phyloP scores from a whole-genome alignment of 2,113 vertebrate genomes.

The Halichoerus grypus region DNA sequence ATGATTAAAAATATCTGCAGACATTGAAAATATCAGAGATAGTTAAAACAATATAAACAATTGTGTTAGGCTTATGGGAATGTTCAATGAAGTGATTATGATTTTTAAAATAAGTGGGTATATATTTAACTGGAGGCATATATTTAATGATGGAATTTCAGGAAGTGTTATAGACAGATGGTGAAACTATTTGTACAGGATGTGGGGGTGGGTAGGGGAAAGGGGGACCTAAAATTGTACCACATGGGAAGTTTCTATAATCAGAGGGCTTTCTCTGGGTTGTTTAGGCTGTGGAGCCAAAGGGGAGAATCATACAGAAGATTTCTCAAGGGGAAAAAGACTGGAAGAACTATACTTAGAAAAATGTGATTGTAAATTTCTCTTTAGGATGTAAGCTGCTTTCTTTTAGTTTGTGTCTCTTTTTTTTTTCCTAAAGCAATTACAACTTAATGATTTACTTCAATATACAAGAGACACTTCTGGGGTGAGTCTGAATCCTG shows the following conservation, averaged over 20 bases:
- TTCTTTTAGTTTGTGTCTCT: not conserved
- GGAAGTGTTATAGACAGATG: conserved; percentile 65
- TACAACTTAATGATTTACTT: not conserved
- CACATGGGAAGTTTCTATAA: conserved; percentile 64
- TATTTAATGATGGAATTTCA: conserved; percentile 62
- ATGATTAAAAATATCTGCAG: conserved; percentile 52
- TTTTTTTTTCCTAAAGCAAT: not conserved
- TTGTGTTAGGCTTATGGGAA: not conserved
- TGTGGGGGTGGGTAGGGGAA: not conserved
- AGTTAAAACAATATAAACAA: conserved; percentile 39
- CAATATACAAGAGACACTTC: not conserved
- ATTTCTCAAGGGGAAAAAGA: not conserved
- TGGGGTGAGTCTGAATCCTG: not conserved
- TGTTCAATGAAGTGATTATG: conserved; percentile 22
- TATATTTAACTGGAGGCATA: conserved; percentile 57
- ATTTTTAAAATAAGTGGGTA: conserved; percentile 54
- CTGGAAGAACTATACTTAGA: not conserved
- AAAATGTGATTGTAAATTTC: conserved; percentile 45
- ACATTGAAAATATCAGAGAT: conserved; percentile 15
- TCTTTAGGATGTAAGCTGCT: conserved; percentile 20
- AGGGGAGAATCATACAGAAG: conserved; percentile 2
- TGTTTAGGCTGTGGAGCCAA: conserved; percentile 25
- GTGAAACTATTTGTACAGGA: conserved; percentile 63
- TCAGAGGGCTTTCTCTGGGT: conserved; percentile 34
- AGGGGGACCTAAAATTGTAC: conserved; percentile 40